Evolutionary conservation across 2,888 invertebrate species (phyloP).

Genomic region (Napeogenes inachia): DNA sequence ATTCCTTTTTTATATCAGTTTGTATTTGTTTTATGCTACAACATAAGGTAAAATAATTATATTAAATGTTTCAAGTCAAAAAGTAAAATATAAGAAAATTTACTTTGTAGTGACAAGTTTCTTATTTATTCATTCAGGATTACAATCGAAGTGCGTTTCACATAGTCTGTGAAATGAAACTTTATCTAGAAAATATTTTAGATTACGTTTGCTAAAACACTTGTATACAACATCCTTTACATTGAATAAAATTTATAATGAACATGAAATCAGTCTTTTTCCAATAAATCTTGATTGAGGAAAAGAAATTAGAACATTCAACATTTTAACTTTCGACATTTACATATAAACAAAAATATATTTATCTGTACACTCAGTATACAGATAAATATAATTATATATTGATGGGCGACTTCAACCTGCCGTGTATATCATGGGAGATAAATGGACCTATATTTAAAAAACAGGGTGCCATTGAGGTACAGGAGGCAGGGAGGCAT

Average conservation of each 20-base stretch:
- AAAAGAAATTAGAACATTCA: too few species aligned
- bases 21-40: background rate
- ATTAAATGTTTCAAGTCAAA: constrained; percentile 9
- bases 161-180: background rate
- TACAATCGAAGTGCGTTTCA: constrained; percentile 2
- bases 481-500: too few species aligned
- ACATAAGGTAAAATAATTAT: constrained; percentile 9
- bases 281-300: too few species aligned
- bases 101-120: constrained; percentile 23
- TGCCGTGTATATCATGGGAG: too few species aligned
- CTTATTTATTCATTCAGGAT: constrained; percentile 18
- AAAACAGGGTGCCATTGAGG: too few species aligned
- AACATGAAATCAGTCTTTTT: too few species aligned
- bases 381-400: too few species aligned
- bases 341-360: background rate
- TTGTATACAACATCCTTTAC: background rate
- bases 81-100: constrained; percentile 17
- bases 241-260: background rate
- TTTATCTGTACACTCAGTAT: too few species aligned
- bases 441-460: too few species aligned
- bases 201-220: background rate
- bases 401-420: too few species aligned
- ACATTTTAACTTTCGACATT: too few species aligned
- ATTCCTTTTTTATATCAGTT: background rate
- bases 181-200: background rate